phyloP scores from a whole-genome alignment of 1,140 invertebrate genomes.

The Danaus melanippus region DNA sequence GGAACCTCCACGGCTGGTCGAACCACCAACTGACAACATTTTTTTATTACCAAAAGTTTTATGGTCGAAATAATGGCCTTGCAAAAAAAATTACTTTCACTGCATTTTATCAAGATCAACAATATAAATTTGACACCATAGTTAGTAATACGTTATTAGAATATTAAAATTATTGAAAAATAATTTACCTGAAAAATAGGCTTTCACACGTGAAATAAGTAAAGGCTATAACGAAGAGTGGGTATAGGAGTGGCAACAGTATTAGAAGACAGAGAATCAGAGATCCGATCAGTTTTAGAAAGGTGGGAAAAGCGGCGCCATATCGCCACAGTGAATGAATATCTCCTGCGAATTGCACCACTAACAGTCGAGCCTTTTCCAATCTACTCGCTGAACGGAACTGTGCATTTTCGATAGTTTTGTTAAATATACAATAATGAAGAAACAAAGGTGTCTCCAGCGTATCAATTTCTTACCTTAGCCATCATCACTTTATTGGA shows the following conservation, averaged over 20 bases:
- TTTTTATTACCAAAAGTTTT: not conserved
- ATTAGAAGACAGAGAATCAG: constrained; percentile 47
- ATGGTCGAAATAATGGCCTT: no score
- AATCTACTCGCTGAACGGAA: constrained; percentile 42
- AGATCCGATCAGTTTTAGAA: constrained; percentile 58
- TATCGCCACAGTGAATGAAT: constrained; percentile 53
- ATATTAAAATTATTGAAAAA: no score
- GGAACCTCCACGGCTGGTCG: constrained; percentile 41
- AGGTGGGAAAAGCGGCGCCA: constrained; percentile 61
- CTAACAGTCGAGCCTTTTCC: constrained; percentile 31
- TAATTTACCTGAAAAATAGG: constrained; percentile 45
- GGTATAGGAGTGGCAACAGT: constrained; percentile 53
- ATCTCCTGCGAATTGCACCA: constrained; percentile 43
- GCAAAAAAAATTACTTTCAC: no score
- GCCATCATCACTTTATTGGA: constrained; percentile 52
- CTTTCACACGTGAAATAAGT: constrained; percentile 55
- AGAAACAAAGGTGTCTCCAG: constrained; percentile 10
- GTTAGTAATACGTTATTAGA: constrained; percentile 5
- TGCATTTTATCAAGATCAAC: no score
- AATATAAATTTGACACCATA: no score
- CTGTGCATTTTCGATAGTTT: constrained; percentile 20
- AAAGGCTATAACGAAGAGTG: constrained; percentile 39
- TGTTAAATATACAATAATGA: constrained; percentile 12
- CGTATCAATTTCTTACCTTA: constrained; percentile 31
- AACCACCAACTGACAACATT: constrained; percentile 42